Conservation (phyloP, 2,797 vertebrate genomes). For the Benthosema pterotum region DNA sequence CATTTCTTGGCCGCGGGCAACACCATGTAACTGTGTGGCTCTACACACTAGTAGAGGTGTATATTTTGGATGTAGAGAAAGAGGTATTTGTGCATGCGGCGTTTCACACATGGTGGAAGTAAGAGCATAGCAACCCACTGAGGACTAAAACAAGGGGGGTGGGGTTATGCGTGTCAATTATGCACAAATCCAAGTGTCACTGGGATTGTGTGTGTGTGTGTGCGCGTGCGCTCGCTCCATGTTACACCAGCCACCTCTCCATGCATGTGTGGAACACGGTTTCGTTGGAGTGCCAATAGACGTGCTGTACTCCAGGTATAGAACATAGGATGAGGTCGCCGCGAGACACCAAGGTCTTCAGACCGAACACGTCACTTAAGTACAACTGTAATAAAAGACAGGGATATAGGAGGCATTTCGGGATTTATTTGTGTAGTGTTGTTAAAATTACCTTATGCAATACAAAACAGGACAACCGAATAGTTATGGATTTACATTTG, state of each 20-base stretch:
- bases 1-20: too few relatives aligned
- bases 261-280: constrained; percentile 87
- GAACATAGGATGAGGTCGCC: constrained; percentile 83
- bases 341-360: constrained; percentile 86
- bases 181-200: neutral
- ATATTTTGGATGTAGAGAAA: neutral
- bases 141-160: too few relatives aligned
- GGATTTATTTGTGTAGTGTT: neutral
- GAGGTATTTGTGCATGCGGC: neutral
- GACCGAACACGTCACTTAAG: constrained; percentile 84
- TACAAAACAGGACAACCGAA: too few relatives aligned
- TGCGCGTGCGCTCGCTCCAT: constrained; percentile 8
- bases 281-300: constrained; percentile 89
- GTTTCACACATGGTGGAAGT: neutral
- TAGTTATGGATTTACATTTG: too few relatives aligned
- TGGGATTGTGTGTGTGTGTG: neutral
- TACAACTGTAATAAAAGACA: constrained; percentile 76
- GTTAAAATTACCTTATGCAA: too few relatives aligned
- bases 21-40: too few relatives aligned
- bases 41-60: neutral
- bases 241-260: constrained; percentile 87
- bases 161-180: too few relatives aligned
- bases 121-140: neutral
- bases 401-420: neutral
- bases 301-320: constrained; percentile 81